Base-by-base conservation (phyloP, 2,888 invertebrate species). In the Crossocerus cetratus region DNA sequence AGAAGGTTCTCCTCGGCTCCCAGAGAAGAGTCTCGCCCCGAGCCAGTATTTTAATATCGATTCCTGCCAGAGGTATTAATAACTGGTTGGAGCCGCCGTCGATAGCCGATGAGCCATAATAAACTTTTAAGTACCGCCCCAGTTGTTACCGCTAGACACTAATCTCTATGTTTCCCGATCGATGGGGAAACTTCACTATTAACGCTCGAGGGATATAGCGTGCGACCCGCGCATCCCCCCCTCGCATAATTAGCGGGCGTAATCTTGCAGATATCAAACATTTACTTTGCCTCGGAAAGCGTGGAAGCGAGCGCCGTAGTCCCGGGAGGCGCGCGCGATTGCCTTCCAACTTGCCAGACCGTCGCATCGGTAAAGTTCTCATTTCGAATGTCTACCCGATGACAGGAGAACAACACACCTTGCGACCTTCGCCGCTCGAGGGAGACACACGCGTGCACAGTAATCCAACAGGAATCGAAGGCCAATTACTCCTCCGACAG, bases 71-170 rank as follows among this genome's bases (percentile, higher is more conserved):
- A 75, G 75, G 60, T 76, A 75, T 75, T 76, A 76, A 74, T 71
- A 71, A 76, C 71, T 64, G 70, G 63, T 13, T 69, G 66, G 66
- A 75, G 70, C 74, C 66, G 74, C 69, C 70, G 75, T 67, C 76
- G 76, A 76, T 76, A 75, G 74, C 75, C 61, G 76, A 70, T 63
- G 74, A 75, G 75, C 75, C 70, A 74, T 74, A 75, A 75, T 75
- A 76, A 76, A 76, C 70, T 76, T 76, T 61, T 67, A 75, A 76
- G 76, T 75, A 60, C 61, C 75, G 75, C 75, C 75, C 76, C 70
- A 74, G 75, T 76, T 71, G 75, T 62, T 59, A 13, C 49, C 70
- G 67, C 60, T 65, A 67, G 75, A 67, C 75, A 58, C 61, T 74
- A 71, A 71, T 75, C 75, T 69, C 55, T 32, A 45, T 65, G 60